Conservation (phyloP, 2,797 vertebrate species). For the Saguinus oedipus region DNA sequence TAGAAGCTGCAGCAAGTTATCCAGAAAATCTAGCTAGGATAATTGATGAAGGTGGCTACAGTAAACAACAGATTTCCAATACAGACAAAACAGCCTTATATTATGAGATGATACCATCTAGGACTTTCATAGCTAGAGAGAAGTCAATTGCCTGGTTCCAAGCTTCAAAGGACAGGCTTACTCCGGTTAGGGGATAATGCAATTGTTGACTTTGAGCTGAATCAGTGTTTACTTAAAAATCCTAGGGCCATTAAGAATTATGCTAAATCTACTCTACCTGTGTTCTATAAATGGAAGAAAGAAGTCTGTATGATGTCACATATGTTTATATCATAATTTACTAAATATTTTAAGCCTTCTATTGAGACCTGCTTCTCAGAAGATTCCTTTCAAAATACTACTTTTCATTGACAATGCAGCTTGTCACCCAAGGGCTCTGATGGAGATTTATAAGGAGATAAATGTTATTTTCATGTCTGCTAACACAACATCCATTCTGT, state of each 20-base stretch:
- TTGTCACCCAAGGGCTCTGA: neutral
- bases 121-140: neutral
- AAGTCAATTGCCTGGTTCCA: neutral
- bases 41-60: neutral
- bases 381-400: neutral
- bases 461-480: neutral
- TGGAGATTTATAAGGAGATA: neutral
- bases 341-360: neutral
- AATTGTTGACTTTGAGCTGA: neutral
- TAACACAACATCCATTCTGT: neutral
- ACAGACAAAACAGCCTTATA: neutral
- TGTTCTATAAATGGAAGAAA: neutral
- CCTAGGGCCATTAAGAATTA: neutral
- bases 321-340: neutral
- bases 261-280: neutral
- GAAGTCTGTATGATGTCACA: neutral
- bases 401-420: neutral
- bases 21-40: neutral
- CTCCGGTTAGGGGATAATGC: neutral
- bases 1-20: neutral
- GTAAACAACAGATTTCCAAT: neutral
- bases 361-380: neutral
- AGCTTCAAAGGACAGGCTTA: neutral
- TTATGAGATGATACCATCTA: neutral
- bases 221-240: neutral